Evolutionary conservation across 2,888 invertebrate genomes (phyloP).

Genomic region (Chesias legatella): DNA sequence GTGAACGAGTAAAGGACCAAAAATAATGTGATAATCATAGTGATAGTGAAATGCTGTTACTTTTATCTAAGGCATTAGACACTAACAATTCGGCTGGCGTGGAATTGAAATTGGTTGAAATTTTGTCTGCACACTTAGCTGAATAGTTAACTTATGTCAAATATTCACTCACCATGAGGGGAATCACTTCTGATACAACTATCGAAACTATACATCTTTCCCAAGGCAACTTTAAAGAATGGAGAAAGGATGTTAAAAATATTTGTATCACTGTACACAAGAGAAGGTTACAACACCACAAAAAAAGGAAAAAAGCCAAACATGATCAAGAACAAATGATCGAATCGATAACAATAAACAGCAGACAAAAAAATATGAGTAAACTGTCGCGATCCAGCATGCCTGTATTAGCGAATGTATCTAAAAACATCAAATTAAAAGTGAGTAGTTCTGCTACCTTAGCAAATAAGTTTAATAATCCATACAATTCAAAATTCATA

Average conservation of each 20-base stretch:
- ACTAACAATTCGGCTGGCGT: too few species aligned
- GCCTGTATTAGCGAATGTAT: conserved; percentile 9
- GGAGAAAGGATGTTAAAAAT: conserved; percentile 20
- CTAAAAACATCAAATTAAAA: conserved; percentile 8
- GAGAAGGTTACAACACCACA: conserved; percentile 17
- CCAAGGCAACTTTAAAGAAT: too few species aligned
- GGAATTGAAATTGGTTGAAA: too few species aligned
- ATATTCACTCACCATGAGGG: too few species aligned
- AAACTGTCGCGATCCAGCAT: conserved; percentile 10
- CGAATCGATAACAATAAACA: not conserved
- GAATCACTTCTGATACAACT: too few species aligned
- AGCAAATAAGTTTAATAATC: conserved; percentile 12
- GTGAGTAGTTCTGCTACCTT: conserved; percentile 22
- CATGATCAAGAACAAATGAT: conserved; percentile 3
- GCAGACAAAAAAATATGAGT: not conserved
- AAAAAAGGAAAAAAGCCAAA: conserved; percentile 25
- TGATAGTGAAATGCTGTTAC: too few species aligned
- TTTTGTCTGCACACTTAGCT: too few species aligned
- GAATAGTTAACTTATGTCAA: too few species aligned
- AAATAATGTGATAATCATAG: too few species aligned
- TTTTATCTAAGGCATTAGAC: too few species aligned
- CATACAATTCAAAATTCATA: conserved; percentile 24
- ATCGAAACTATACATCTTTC: too few species aligned
- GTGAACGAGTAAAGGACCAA: too few species aligned
- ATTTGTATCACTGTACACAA: conserved; percentile 25